Conservation (phyloP, 2,888 invertebrate species). For the Cheilosia grossa region DNA sequence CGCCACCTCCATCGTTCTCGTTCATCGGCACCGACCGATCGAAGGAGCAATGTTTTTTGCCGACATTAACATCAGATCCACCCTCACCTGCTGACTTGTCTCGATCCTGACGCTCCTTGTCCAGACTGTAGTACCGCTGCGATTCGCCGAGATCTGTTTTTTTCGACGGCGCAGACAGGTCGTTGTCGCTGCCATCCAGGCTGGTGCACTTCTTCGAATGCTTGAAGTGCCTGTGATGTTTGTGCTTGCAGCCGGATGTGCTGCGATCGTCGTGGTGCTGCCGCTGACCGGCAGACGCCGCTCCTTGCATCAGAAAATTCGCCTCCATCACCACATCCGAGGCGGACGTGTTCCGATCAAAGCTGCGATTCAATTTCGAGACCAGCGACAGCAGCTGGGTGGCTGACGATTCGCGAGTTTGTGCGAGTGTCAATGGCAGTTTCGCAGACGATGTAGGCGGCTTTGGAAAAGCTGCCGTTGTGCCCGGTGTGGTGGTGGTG, state of each 20-base stretch:
- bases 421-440: conserved; percentile 62
- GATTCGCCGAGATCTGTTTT: conserved; percentile 73
- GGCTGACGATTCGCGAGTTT: conserved; percentile 69
- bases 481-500: conserved; percentile 37
- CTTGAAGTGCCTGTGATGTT: conserved; percentile 57
- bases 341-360: conserved; percentile 72
- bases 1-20: conserved; percentile 36
- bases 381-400: conserved; percentile 71
- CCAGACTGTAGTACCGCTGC: conserved; percentile 76
- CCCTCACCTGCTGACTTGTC: conserved; percentile 29
- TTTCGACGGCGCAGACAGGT: conserved; percentile 57
- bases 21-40: conserved; percentile 68
- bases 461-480: conserved; percentile 26
- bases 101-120: conserved; percentile 75
- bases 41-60: conserved; percentile 76
- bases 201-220: conserved; percentile 75
- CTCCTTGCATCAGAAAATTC: conserved; percentile 68
- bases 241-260: conserved; percentile 26
- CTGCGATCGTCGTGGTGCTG: conserved; percentile 59
- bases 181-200: conserved; percentile 74
- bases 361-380: conserved; percentile 72
- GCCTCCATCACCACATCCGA: conserved; percentile 76
- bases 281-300: conserved; percentile 44
- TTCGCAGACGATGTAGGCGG: conserved; percentile 53
- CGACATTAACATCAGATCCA: conserved; percentile 63